Evolutionary conservation across 2,113 vertebrate genomes (phyloP).

Genomic region (Holacanthus passer): DNA sequence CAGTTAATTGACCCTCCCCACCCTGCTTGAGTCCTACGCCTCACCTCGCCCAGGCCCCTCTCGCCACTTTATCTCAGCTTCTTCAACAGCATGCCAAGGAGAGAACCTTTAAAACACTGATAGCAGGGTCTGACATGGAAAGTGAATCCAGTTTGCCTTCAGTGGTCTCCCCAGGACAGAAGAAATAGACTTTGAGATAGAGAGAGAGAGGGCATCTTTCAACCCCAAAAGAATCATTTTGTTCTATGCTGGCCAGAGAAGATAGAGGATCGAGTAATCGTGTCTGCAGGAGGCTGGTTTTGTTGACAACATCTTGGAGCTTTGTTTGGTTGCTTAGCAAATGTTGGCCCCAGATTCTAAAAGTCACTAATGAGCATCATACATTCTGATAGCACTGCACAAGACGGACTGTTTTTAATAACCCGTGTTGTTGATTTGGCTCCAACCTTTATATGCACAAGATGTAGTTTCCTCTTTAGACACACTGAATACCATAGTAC

Average conservation of each 20-base stretch:
- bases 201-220: not conserved
- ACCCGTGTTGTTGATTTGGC: not conserved
- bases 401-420: constrained; percentile 51
- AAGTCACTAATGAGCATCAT: constrained; percentile 40
- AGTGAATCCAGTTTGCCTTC: constrained; percentile 33
- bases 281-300: constrained; percentile 44
- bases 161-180: constrained; percentile 1
- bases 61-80: constrained; percentile 62
- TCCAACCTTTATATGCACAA: not conserved
- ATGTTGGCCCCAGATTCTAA: constrained; percentile 17
- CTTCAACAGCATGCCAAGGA: constrained; percentile 42
- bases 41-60: constrained; percentile 39
- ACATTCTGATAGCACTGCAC: constrained; percentile 9
- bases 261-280: not conserved
- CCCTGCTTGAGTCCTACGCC: not conserved
- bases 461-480: not conserved
- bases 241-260: not conserved
- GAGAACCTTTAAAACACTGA: constrained; percentile 40
- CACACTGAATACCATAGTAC: not conserved
- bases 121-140: constrained; percentile 38
- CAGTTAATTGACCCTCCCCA: constrained; percentile 42
- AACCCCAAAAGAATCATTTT: constrained; percentile 13
- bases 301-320: constrained; percentile 8
- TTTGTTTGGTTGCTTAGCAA: constrained; percentile 57
- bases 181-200: not conserved